Evolutionary conservation across 23 tunicate genomes (phyloP), one percentile per base, ranked within the genome.

Genomic region (Oikopleura albicans): DNA sequence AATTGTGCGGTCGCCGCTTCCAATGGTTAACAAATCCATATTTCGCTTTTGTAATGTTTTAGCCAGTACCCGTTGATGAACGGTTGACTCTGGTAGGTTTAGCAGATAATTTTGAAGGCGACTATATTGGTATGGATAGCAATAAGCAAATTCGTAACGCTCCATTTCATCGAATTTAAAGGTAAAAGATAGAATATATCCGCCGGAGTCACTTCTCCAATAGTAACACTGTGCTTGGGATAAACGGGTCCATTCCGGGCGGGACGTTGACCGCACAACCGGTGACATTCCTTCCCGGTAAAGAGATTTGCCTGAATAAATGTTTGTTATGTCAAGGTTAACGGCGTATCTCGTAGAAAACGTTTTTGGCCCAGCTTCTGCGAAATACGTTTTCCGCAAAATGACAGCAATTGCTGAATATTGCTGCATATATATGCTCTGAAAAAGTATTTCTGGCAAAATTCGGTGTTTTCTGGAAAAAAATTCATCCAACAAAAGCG

Each of bases 211-310:
- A 22, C 59, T 22, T 22, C 22, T 49, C 59, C 59, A 49, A 22
- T 49, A 49, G 59, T 49, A 49, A 22, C 59, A 59, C 84, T 59
- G 38, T 0, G 38, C 76, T 36, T 31, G 76, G 22, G 39, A 0
- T 12, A 83, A 37, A n/a, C 29, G 0, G 40, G 59, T 87, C 98
- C 98, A 93, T 57, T 93, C 90, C 34, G 94, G 94, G 75, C 98
- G 83, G 40, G 94, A 89, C 0, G 98, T 87, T 40, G 91, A 88
- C 57, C 90, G 90, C 16, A 93, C 98, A 56, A 93, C 98, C 0
- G 98, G 98, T 12, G 94, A 89, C 98, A 93, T 93, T 16, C 98
- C 98, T 85, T 93, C 98, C 38, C 98, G 85, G 63, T 90, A 93
- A 84, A 93, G 59, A 22, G 59, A 49, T 49, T 22, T 49, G 8